These are phyloP conservation scores for Anarrhichthys ocellatus DNA, from an alignment of 2,113 vertebrate species.

Conservation along the genomic window DNA sequence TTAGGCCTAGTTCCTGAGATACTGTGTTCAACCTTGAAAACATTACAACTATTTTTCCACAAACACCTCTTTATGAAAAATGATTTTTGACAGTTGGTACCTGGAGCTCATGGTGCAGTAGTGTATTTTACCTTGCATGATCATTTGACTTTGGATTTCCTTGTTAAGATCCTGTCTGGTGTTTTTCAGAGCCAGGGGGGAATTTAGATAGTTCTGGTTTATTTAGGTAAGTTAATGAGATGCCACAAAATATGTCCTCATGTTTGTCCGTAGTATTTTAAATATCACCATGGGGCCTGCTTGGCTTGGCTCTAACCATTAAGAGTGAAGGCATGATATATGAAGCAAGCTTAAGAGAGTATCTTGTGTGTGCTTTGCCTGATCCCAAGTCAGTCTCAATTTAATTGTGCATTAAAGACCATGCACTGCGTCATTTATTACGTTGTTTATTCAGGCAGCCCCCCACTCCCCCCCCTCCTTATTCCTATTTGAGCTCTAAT, in stretches of 20 bases:
- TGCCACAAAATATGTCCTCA: constrained; percentile 53
- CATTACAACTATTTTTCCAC: not conserved
- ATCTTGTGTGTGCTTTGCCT: constrained; percentile 87
- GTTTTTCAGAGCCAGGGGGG: constrained; percentile 9
- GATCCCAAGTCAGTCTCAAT: constrained; percentile 86
- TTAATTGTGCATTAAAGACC: constrained; percentile 93
- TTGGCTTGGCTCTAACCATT: constrained; percentile 84
- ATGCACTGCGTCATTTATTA: constrained; percentile 90
- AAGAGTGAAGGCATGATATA: constrained; percentile 87
- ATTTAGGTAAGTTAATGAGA: constrained; percentile 61
- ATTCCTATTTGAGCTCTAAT: constrained; percentile 86
- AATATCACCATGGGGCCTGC: constrained; percentile 67
- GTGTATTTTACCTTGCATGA: constrained; percentile 7
- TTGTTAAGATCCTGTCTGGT: constrained; percentile 7
- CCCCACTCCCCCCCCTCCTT: constrained; percentile 50
- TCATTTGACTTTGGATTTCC: constrained; percentile 37
- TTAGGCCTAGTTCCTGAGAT: not conserved
- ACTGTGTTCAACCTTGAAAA: not conserved
- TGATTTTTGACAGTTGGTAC: not conserved
- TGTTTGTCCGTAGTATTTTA: constrained; percentile 75
- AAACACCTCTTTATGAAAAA: not conserved
- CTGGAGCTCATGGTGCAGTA: not conserved
- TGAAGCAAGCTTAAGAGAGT: constrained; percentile 83
- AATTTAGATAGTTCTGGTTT: constrained; percentile 49
- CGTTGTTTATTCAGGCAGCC: constrained; percentile 86